Percentiles rank a stretch among this genome's conserved stretches.
These are phyloP conservation scores for Pristionchus japonicus DNA, from an alignment of 2,888 invertebrate genomes.

Conservation along the genomic window DNA sequence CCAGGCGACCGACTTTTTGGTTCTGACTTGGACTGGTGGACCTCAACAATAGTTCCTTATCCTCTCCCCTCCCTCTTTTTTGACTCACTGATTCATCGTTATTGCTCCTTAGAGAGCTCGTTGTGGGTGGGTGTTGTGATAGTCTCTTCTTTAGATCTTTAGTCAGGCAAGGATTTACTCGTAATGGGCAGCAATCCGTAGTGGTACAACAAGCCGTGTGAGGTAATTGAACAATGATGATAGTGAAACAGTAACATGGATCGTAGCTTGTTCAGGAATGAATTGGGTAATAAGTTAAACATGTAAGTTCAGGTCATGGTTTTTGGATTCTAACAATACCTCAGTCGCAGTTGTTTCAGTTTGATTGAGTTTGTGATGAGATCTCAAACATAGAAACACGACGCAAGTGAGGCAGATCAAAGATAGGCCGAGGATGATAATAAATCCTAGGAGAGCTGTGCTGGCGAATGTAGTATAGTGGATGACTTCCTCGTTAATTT, in stretches of 20 bases:
- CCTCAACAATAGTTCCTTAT: conserved; percentile 5
- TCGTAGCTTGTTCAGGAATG: neutral
- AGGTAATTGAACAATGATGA: neutral
- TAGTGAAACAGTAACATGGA: neutral
- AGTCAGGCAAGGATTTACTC: neutral
- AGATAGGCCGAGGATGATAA: neutral
- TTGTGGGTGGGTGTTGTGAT: conserved; percentile 27
- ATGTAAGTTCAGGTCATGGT: neutral
- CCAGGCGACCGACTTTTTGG: neutral
- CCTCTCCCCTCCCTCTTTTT: neutral
- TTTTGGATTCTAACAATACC: neutral
- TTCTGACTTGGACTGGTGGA: neutral
- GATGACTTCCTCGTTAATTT: neutral
- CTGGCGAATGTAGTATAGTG: conserved; percentile 8
- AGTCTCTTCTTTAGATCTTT: neutral
- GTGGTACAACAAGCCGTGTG: conserved; percentile 7
- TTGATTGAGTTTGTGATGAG: conserved; percentile 11
- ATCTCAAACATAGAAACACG: neutral
- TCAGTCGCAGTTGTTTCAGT: conserved; percentile 1
- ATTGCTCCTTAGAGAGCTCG: conserved; percentile 17
- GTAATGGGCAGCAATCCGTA: conserved; percentile 5
- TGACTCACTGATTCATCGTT: neutral
- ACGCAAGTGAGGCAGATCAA: neutral
- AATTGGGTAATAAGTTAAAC: neutral
- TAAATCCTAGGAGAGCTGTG: conserved; percentile 23